Conservation (phyloP, 2,797 vertebrate genomes). For the Channa striata region DNA sequence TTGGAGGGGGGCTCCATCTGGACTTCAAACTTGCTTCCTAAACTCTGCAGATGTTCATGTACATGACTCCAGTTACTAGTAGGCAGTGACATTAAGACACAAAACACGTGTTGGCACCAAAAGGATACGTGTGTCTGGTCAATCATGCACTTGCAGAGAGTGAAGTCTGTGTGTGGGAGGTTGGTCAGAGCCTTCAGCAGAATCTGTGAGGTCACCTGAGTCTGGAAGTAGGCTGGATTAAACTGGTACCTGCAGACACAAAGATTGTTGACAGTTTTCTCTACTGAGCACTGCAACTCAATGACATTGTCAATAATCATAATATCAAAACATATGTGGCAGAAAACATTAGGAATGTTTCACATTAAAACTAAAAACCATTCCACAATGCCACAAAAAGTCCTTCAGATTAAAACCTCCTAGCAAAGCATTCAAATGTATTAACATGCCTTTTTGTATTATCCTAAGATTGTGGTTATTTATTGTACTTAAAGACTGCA, state of each 20-base stretch:
- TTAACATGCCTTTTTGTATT: no score
- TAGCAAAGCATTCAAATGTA: no score
- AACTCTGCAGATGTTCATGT: no score
- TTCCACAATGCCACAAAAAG: neutral
- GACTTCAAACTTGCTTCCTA: no score
- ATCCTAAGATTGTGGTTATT: neutral
- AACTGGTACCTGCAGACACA: constrained; percentile 91
- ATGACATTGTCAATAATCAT: neutral
- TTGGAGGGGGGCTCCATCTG: no score
- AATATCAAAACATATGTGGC: neutral
- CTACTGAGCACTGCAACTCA: neutral
- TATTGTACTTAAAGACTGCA: no score
- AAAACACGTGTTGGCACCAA: constrained; percentile 38
- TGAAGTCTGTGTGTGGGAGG: constrained; percentile 96
- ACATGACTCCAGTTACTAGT: no score
- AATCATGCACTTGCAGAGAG: constrained; percentile 97
- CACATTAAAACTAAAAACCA: neutral
- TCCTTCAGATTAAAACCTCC: neutral
- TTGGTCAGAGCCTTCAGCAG: constrained; percentile 96
- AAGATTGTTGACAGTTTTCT: neutral
- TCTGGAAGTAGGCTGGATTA: constrained; percentile 96
- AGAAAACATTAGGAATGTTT: neutral
- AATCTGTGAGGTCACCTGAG: constrained; percentile 91
- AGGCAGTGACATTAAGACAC: no score
- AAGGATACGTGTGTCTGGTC: constrained; percentile 95